Percentiles rank a stretch among this genome's conserved stretches.
These are phyloP conservation scores for Brachylomia viminalis DNA, from an alignment of 2,888 invertebrate genomes.

Conservation along the genomic window DNA sequence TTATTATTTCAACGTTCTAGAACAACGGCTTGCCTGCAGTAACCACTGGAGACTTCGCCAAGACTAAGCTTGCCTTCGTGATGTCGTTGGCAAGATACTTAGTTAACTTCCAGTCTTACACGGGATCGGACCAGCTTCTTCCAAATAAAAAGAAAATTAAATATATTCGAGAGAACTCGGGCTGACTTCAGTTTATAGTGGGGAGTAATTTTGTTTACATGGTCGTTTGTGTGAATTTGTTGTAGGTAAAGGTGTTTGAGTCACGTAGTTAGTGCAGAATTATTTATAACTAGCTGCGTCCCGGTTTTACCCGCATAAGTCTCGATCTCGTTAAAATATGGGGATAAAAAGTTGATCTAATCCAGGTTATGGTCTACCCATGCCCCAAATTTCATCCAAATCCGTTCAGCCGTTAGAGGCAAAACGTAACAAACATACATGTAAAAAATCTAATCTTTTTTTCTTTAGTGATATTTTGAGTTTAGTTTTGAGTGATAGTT, in stretches of 20 bases:
- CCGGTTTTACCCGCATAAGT: too few species aligned
- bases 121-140: constrained; percentile 71
- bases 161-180: constrained; percentile 63
- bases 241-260: not conserved
- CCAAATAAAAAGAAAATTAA: constrained; percentile 75
- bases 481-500: too few species aligned
- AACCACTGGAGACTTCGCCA: constrained; percentile 62
- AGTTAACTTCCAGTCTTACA: constrained; percentile 72
- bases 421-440: too few species aligned
- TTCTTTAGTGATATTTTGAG: too few species aligned
- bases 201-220: constrained; percentile 29
- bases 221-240: constrained; percentile 19
- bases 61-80: constrained; percentile 68
- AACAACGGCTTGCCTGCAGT: constrained; percentile 66
- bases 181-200: constrained; percentile 26
- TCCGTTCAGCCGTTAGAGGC: too few species aligned
- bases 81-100: constrained; percentile 72
- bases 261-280: not conserved
- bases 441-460: too few species aligned
- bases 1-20: constrained; percentile 61
- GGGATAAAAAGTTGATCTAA: too few species aligned
- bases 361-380: too few species aligned
- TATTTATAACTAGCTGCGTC: too few species aligned
- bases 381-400: too few species aligned
- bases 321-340: too few species aligned